These are phyloP conservation scores for Apamea sordens DNA, from an alignment of 2,888 invertebrate genomes.

Conservation along the genomic window DNA sequence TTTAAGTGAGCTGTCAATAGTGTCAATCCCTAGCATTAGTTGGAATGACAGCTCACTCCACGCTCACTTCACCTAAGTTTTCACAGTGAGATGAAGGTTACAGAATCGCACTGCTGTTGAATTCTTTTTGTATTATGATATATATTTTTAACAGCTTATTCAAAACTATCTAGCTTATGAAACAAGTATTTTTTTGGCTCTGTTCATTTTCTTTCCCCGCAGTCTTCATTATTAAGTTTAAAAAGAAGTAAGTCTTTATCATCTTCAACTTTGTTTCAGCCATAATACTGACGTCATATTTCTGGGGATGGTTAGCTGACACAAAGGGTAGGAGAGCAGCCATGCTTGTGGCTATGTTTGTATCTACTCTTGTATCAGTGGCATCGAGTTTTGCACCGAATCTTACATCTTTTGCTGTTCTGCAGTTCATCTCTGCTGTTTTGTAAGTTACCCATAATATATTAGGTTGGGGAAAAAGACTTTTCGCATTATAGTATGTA, in stretches of 20 bases:
- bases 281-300: conserved; percentile 93
- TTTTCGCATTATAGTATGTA: too few species aligned
- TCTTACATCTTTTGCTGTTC: conserved; percentile 89
- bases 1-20: too few species aligned
- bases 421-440: conserved; percentile 92
- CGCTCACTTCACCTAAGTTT: too few species aligned
- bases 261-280: conserved; percentile 82
- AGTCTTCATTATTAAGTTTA: neutral
- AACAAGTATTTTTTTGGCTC: neutral
- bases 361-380: conserved; percentile 89
- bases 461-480: too few species aligned
- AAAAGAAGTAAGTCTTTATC: neutral
- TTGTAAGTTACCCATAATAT: conserved; percentile 80
- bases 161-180: too few species aligned
- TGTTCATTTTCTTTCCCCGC: neutral
- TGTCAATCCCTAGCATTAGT: too few species aligned
- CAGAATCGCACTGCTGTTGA: too few species aligned
- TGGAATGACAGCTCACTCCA: too few species aligned
- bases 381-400: conserved; percentile 91
- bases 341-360: conserved; percentile 86
- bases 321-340: conserved; percentile 92
- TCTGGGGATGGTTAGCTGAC: conserved; percentile 95
- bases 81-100: too few species aligned
- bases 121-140: too few species aligned
- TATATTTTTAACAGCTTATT: too few species aligned